Base-by-base conservation (phyloP, 2,797 vertebrate genomes). In the Hozukius guyotensis region DNA sequence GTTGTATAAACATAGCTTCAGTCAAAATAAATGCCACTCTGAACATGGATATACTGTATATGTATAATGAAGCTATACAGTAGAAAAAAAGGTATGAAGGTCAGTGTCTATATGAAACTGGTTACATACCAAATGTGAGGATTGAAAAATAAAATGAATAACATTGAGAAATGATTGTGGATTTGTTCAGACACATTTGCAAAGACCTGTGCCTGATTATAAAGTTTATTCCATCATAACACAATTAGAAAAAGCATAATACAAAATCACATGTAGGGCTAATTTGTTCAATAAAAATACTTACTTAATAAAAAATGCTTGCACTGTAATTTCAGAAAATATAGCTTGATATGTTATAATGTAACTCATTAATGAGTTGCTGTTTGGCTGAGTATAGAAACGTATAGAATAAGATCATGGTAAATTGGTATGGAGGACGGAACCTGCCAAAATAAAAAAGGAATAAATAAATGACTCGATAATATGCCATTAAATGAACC, bases 341-440 rank as follows among this genome's bases (percentile, higher is more conserved):
- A n/a, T 46, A 59, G 67, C 66, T 67, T 80, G n/a, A 77, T 25
- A 49, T 66, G 32, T 31, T 56, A 32, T n/a, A 59, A 34, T 66
- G 20, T 61, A 29, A 59, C 13, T 65, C 53, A 81, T 70, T 49
- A 42, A 20, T 27, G 27, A 75, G 67, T 72, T 71, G 42, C 16
- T 46, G 42, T 46, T 46, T 46, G n/a, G 22, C 62, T 59, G 34
- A 68, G 24, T 69, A 38, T 6, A 32, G 27, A 67, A 46, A 22
- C 64, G 18, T 8, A 49, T 4, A 22, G 49, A 67, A 36, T 14
- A 61, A 9, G 38, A 62, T 52, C 4, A 36, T 68, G 56, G 55
- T 65, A 24, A 61, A 68, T 63, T 42, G 55, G n/a, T 25, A 49
- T 20, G 18, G 46, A 49, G 18, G 18, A 49, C 16, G 16, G 18